Percentiles rank a stretch among this genome's conserved stretches.
These are phyloP conservation scores for Diadophis punctatus DNA, from an alignment of 2,113 vertebrate species.

Conservation along the genomic window DNA sequence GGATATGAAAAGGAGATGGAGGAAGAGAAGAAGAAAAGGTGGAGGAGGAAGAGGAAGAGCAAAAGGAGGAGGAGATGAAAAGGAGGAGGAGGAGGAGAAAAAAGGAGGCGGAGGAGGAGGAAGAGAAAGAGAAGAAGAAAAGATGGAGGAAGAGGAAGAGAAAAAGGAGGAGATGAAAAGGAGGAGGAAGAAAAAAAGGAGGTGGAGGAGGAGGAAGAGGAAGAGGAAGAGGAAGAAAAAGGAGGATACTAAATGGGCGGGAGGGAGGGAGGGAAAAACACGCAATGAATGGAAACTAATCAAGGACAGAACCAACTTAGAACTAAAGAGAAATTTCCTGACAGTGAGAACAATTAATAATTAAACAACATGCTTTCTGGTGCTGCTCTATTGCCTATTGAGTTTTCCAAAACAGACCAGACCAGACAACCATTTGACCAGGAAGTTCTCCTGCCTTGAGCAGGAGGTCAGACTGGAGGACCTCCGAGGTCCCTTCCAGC, in stretches of 20 bases:
- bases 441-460: neutral
- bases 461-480: neutral
- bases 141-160: no score
- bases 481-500: neutral
- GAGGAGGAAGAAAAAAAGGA: no score
- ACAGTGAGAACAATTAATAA: neutral
- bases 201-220: no score
- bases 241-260: no score
- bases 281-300: neutral
- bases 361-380: neutral
- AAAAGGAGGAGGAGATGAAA: no score
- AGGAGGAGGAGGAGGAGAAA: no score
- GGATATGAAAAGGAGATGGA: no score
- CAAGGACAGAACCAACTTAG: neutral
- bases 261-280: neutral
- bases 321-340: neutral
- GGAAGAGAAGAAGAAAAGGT: no score
- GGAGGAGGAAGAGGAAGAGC: no score
- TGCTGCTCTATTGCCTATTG: fast-evolving
- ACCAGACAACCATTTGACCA: neutral
- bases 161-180: no score
- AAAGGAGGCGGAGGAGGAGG: no score
- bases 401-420: neutral
- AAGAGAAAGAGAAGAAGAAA: no score
- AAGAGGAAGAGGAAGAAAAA: neutral